Evolutionary conservation across 2,113 vertebrate species (phyloP), one percentile per base, ranked within the genome.

Genomic region (Sterna hirundo): DNA sequence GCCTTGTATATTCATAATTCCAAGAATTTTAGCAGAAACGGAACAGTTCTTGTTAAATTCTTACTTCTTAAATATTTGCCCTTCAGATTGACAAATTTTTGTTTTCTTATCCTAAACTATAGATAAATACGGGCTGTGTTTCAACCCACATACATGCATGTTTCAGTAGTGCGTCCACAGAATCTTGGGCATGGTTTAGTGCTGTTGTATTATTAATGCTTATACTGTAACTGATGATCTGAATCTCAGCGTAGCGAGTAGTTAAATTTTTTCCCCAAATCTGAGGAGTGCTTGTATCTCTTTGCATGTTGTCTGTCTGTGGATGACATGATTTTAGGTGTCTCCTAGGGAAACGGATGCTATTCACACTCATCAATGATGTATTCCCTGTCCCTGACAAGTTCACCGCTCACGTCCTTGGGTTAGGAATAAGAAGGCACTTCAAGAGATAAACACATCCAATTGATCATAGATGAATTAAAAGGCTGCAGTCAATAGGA

Each of bases 321-420:
- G 54, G 21, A n/a, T 22, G 58, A 69, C 29, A 11, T 46, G 46
- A 51, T 88, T 86, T 86, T 44, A n/a, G 47, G 36, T 66, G 30
- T 86, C 58, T 88, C 5, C 1, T n/a, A 83, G 49, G 62, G 77
- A 77, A 93, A 68, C 27, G 61, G 16, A 52, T 40, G 11, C 16
- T 64, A 17, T 62, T 46, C 3, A 11, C 2, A 7, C n/a, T 74
- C 55, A 52, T 86, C 27, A 58, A 3, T 70, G 51, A 34, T 62
- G 69, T 65, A 40, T 88, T 88, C 51, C 30, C 38, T 77, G 62
- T 20, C 68, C 46, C 71, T 88, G 93, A 47, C 78, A 93, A 86
- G 81, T 86, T 93, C 88, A 82, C 16, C 77, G 38, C 20, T 95
- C 26, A 7, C 2, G 3, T 87, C n/a, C 77, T 61, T 84, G 64